Base-by-base conservation (phyloP, 2,888 invertebrate species). In the Thymelicus sylvestris region DNA sequence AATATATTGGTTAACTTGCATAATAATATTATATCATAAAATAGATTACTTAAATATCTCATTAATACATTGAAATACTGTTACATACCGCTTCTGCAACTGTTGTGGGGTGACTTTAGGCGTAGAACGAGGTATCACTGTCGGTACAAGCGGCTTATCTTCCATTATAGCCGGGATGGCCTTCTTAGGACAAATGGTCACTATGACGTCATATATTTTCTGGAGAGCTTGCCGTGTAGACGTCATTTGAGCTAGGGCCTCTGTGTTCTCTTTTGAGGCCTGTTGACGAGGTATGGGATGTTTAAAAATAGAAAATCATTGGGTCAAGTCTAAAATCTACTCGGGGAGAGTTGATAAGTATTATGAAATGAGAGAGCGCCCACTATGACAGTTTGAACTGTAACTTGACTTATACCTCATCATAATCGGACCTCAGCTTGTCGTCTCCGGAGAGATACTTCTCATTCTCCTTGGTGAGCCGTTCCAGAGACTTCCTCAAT, bases 381-480 rank as follows among this genome's bases (percentile, higher is more conserved):
- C 31, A 5, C 44, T 44, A 44, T 44, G 4, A 4, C 10, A 44
- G 12, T 44, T 44, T 10, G 0, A 12, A 31, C 31, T 3, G 3
- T 31, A 31, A 31, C 8, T 44, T 12, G 4, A 7, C 41, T 44
- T 52, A 31, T 83, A 97, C 97, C 86, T 96, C 95, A 80, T 98
- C 98, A 85, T 98, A 98, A 81, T 96, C 96, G 47, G 95, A 93
- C 71, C 98, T 95, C 6, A 97, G 88, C 48, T 91, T 92, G 78
- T 96, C 96, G 81, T 98, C 98, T 76, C 97, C 97, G n/a, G 95
- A 95, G 55, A 97, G 90, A 6, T 98, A 89, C 57, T 95, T 95
- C 31, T 95, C 95, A 82, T 98, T 98, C 74, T 96, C 96, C 64
- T 95, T 95, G 0, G 97, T 94, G 66, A 97, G 95, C 61, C 97